Base-by-base conservation (phyloP, 2,797 vertebrate species). In the Carcharodon carcharias region DNA sequence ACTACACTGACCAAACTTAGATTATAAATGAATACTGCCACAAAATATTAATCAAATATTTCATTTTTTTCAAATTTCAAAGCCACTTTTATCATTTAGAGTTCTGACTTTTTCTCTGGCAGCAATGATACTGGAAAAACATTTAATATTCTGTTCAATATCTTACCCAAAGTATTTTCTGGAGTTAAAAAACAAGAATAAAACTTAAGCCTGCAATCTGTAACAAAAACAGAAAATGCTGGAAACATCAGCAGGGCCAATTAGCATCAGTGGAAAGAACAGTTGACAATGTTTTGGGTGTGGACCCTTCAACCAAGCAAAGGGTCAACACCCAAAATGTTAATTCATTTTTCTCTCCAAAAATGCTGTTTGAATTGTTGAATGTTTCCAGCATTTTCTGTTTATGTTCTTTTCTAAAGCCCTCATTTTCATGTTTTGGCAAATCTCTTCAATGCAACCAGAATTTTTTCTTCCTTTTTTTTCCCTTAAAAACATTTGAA, bases 171-270 rank as follows among this genome's bases (percentile, higher is more conserved):
- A 93, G n/a, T 67, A 40, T 40, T 63, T 92, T 21, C 61, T 67
- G 23, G 61, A 65, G n/a, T 40, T 61, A 63, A 67, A 26, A 63
- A 16, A 71, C 69, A 89, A 89, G n/a, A 87, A 45, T 58, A n/a
- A 93, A 93, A 93, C 91, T 63, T 93, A 61, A 40, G 91, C n/a
- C n/a, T 23, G 91, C 67, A 93, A 65, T 67, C 63, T 93, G 91
- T 67, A 93, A 63, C 91, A 65, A 45, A 93, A 93, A 45, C 61
- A 45, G 23, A 93, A 93, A 93, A 67, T 67, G 61, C 63, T 93
- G 91, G 58, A 93, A 93, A 23, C 18, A 9, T 93, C 61, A 65
- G 61, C 58, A 40, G 61, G 61, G 61, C 26, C 91, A 93, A 93
- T 61, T 3, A 67, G 63, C 91, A 67, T 67, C 61, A 45, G n/a